Conservation (phyloP, 2,113 vertebrate genomes). For the Syrmaticus mikado region DNA sequence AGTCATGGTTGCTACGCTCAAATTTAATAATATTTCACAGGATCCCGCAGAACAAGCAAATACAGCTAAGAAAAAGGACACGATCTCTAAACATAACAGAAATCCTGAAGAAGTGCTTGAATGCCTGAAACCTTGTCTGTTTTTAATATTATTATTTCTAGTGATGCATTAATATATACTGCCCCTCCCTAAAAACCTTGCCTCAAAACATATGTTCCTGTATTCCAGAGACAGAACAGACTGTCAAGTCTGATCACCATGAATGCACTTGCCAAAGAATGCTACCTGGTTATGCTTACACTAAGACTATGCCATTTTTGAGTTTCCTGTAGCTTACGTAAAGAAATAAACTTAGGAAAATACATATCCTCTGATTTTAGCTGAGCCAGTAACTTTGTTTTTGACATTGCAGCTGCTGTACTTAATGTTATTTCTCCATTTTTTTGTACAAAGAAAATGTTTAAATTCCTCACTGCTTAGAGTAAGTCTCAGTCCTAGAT, state of each 20-base stretch:
- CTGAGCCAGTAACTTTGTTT: conserved; percentile 24
- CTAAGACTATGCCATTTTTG: background rate
- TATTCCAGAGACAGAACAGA: background rate
- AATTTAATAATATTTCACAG: conserved; percentile 14
- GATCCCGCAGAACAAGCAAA: conserved; percentile 25
- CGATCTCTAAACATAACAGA: background rate
- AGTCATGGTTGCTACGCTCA: conserved; percentile 21
- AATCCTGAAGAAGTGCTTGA: background rate
- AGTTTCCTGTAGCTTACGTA: background rate
- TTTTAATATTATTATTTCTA: conserved; percentile 17
- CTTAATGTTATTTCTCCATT: background rate
- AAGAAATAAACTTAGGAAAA: background rate
- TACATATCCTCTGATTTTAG: background rate
- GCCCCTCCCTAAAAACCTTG: background rate
- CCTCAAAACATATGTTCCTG: background rate
- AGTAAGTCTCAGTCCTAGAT: background rate
- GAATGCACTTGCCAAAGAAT: background rate
- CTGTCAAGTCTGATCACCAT: background rate
- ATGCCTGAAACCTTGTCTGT: background rate
- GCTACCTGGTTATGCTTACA: background rate
- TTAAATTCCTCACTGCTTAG: background rate
- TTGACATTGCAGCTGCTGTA: conserved; percentile 3
- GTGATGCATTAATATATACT: background rate
- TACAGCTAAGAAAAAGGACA: background rate
- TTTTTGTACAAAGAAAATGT: background rate